These are phyloP conservation scores for Agapornis canus DNA, from an alignment of 2,797 vertebrate genomes.

Conservation along the genomic window DNA sequence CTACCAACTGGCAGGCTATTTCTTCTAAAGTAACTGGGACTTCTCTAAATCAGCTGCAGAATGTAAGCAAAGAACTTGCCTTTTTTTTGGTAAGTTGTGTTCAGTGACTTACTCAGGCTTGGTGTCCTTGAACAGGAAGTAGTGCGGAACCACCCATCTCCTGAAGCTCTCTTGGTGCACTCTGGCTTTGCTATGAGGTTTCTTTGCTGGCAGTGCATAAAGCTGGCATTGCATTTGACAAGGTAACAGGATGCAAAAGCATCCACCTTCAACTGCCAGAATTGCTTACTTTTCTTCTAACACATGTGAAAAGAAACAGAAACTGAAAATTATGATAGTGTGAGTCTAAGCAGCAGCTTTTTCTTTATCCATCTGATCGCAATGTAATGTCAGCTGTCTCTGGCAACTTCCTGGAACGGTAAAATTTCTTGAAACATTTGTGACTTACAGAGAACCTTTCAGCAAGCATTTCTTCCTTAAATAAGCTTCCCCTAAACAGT, in stretches of 20 bases:
- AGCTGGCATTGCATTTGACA: not conserved
- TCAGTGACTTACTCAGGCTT: not conserved
- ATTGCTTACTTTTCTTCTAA: not conserved
- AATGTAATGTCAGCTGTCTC: not conserved
- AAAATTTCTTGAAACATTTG: not conserved
- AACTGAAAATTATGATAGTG: not conserved
- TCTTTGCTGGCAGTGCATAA: not conserved
- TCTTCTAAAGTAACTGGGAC: conserved; percentile 35
- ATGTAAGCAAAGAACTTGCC: not conserved
- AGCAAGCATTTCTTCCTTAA: not conserved
- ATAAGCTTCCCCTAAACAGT: not conserved
- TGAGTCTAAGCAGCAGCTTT: not conserved
- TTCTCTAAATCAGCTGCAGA: not conserved
- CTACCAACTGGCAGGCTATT: not conserved
- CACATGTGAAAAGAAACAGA: not conserved
- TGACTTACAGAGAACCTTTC: not conserved
- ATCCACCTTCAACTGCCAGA: not conserved
- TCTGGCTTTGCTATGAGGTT: not conserved
- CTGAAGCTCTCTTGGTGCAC: not conserved
- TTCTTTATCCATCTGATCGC: not conserved
- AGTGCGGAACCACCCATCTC: not conserved
- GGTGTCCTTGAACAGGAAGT: not conserved
- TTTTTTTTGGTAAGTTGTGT: not conserved
- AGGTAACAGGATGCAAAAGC: not conserved
- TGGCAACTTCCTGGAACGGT: not conserved